A percentile compares a stretch with the other conserved stretches of the same genome.
These are phyloP conservation scores for Heterochromis multidens DNA, from an alignment of 2,113 vertebrate species.

Conservation along the genomic window DNA sequence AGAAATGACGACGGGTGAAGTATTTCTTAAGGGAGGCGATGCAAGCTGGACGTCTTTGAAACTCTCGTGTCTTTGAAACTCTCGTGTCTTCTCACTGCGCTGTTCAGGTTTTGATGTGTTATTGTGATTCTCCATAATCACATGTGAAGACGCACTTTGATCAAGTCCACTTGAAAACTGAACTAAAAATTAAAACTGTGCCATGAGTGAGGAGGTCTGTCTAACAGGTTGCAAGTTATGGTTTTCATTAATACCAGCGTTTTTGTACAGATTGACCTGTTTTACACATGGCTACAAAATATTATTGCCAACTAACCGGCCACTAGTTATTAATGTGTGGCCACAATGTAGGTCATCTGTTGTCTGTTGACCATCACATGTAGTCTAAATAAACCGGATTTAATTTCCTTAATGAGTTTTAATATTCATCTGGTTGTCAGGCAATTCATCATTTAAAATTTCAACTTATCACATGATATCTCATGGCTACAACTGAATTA, in stretches of 20 bases:
- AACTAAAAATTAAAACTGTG: not conserved
- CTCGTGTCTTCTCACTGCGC: not conserved
- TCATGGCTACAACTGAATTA: not conserved
- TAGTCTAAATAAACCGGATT: not conserved
- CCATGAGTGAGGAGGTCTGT: not conserved
- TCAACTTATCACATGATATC: not conserved
- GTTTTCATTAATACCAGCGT: not conserved
- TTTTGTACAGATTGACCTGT: not conserved
- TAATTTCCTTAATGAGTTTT: not conserved
- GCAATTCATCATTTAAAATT: not conserved
- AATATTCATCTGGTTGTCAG: not conserved
- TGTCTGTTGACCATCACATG: not conserved
- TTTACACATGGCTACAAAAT: not conserved
- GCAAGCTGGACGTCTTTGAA: not conserved
- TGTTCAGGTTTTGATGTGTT: not conserved
- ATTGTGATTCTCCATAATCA: not conserved
- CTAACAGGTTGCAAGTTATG: not conserved
- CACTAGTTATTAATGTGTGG: not conserved
- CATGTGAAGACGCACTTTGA: not conserved
- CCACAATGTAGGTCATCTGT: not conserved
- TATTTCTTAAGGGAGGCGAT: conserved; percentile 4
- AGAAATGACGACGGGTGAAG: not conserved
- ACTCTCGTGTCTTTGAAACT: not conserved
- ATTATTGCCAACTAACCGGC: not conserved
- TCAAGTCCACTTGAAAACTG: not conserved